phyloP scores from a whole-genome alignment of 2,113 vertebrate species.

The Megaceryle torquata region DNA sequence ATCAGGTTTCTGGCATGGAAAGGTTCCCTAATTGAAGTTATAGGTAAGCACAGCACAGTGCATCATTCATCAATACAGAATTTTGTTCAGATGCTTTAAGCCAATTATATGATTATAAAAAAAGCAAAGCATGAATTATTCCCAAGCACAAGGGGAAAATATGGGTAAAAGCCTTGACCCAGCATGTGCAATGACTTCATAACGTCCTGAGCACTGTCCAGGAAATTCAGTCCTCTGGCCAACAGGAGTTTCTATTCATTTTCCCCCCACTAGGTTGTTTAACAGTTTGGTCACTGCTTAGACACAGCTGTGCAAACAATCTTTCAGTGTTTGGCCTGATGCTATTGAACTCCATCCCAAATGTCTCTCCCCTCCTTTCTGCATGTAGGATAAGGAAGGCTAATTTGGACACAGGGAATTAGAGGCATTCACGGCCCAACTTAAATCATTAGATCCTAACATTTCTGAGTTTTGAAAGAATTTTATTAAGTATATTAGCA shows the following conservation, averaged over 20 bases:
- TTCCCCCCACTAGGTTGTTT: constrained; percentile 45
- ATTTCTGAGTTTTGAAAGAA: background rate
- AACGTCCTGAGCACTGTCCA: constrained; percentile 61
- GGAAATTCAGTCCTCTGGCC: constrained; percentile 58
- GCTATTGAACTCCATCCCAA: constrained; percentile 52
- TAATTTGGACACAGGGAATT: constrained; percentile 17
- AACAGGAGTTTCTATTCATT: constrained; percentile 67
- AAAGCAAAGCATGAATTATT: background rate
- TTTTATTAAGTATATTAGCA: background rate
- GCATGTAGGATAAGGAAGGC: constrained; percentile 20
- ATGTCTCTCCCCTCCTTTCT: background rate
- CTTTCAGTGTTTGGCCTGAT: constrained; percentile 45
- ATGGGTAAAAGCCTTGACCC: constrained; percentile 45
- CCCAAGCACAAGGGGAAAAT: constrained; percentile 30
- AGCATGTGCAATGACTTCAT: constrained; percentile 67
- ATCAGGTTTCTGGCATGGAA: constrained; percentile 22
- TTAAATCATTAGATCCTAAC: background rate
- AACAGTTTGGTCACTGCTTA: constrained; percentile 55
- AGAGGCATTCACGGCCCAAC: background rate
- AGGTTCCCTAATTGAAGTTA: constrained; percentile 44
- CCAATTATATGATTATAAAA: constrained; percentile 16
- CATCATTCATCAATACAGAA: background rate
- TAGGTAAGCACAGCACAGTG: background rate
- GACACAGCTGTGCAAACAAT: constrained; percentile 77
- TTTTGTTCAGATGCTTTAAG: constrained; percentile 6